phyloP scores from a whole-genome alignment of 92 coral and sea anemone species.

The Zoanthus sansibaricus region DNA sequence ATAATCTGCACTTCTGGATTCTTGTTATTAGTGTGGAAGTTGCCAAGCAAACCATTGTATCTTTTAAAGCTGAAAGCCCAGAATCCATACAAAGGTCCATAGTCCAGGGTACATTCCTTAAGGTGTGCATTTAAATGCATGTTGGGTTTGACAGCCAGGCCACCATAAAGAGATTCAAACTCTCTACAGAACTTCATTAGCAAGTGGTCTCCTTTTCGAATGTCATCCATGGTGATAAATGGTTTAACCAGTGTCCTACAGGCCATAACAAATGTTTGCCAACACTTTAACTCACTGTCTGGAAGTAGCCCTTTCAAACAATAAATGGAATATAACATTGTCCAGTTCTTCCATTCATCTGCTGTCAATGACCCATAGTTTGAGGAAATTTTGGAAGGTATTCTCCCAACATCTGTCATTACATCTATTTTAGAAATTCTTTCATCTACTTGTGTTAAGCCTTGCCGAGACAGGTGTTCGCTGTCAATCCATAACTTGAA shows the following conservation, averaged over 20 bases:
- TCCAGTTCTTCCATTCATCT: constrained; percentile 63
- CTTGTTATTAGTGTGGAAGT: neutral
- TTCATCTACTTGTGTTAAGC: too few relatives aligned
- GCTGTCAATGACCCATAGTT: constrained; percentile 52
- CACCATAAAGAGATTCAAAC: neutral
- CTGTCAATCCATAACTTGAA: too few relatives aligned
- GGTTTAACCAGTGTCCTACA: constrained; percentile 21
- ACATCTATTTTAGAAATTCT: neutral
- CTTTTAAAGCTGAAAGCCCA: neutral
- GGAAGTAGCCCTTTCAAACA: constrained; percentile 43
- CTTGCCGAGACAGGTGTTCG: too few relatives aligned
- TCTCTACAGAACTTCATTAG: neutral
- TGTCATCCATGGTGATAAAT: neutral
- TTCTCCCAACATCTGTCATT: constrained; percentile 41
- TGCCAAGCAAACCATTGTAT: neutral
- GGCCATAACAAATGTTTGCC: constrained; percentile 53
- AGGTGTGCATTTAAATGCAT: neutral
- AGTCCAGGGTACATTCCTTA: neutral
- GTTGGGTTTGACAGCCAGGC: neutral
- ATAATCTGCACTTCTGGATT: neutral
- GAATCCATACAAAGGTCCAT: neutral
- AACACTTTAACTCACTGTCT: constrained; percentile 37
- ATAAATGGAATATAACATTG: constrained; percentile 42
- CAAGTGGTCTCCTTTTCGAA: neutral
- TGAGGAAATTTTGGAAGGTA: constrained; percentile 51